Percentiles rank a stretch among this genome's conserved stretches.
phyloP scores from a whole-genome alignment of 2,797 vertebrate species.

The Pangasius krempfi region DNA sequence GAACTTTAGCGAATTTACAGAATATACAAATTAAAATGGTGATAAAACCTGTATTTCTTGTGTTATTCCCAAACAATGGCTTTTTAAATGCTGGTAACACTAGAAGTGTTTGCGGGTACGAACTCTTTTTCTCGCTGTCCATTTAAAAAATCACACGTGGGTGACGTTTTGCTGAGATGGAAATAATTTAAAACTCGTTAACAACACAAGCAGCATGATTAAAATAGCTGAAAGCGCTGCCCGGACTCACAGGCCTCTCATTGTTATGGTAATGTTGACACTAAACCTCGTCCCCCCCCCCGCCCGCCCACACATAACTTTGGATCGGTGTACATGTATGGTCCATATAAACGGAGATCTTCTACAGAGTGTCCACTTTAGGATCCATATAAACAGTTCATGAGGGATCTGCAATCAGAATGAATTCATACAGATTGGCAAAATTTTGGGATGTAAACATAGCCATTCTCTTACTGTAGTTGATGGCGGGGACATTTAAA shows the following conservation, averaged over 20 bases:
- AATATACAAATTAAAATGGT: not conserved
- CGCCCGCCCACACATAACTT: not conserved
- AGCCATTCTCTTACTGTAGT: not conserved
- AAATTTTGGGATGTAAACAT: too few species aligned
- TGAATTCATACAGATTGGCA: too few species aligned
- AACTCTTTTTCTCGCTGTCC: not conserved
- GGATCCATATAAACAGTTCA: not conserved
- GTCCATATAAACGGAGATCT: not conserved
- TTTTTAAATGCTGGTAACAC: not conserved
- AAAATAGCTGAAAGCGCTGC: slow-evolving; percentile 8
- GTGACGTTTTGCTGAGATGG: not conserved
- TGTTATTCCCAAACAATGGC: not conserved
- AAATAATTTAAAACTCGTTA: slow-evolving; percentile 19
- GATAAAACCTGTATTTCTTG: not conserved
- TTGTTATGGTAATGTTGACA: slow-evolving; percentile 14
- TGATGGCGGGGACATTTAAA: slow-evolving; percentile 18
- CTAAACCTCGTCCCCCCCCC: not conserved
- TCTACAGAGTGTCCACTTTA: not conserved
- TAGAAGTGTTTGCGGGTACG: too few species aligned
- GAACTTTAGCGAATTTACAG: not conserved
- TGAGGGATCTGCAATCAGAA: not conserved
- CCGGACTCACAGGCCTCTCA: not conserved
- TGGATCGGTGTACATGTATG: not conserved
- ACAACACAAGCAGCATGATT: not conserved
- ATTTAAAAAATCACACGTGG: not conserved